phyloP scores from a whole-genome alignment of 2,113 vertebrate species.

The Leucoraja erinaceus region DNA sequence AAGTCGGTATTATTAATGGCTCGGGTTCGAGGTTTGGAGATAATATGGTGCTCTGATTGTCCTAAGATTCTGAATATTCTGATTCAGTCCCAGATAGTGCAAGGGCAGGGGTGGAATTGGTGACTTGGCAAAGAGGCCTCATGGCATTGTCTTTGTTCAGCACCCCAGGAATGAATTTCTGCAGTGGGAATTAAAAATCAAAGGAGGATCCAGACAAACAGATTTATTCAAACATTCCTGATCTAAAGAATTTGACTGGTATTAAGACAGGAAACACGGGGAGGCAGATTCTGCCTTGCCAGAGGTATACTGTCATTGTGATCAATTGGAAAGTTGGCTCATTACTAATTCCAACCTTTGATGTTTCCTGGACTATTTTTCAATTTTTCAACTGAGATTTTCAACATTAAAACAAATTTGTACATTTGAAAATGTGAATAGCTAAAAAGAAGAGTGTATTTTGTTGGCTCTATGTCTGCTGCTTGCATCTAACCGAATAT shows the following conservation, averaged over 20 bases:
- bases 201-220: neutral
- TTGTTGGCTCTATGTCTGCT: neutral
- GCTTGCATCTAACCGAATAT: neutral
- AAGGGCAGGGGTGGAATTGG: no score
- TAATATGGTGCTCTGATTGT: no score
- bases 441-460: neutral
- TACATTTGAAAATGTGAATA: neutral
- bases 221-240: neutral
- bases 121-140: no score
- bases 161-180: neutral
- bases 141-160: no score
- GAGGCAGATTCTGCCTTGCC: neutral
- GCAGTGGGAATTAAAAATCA: neutral
- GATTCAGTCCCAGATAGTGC: no score
- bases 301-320: neutral
- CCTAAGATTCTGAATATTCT: no score
- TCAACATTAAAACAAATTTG: neutral
- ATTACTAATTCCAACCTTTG: neutral
- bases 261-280: neutral
- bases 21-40: no score
- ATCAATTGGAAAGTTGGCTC: neutral
- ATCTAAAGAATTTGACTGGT: neutral
- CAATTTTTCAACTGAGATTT: neutral
- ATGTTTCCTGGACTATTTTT: neutral
- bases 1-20: no score